Evolutionary conservation across 2,888 invertebrate genomes (phyloP), one percentile per base, ranked within the genome.

Genomic region (Nysson spinosus): DNA sequence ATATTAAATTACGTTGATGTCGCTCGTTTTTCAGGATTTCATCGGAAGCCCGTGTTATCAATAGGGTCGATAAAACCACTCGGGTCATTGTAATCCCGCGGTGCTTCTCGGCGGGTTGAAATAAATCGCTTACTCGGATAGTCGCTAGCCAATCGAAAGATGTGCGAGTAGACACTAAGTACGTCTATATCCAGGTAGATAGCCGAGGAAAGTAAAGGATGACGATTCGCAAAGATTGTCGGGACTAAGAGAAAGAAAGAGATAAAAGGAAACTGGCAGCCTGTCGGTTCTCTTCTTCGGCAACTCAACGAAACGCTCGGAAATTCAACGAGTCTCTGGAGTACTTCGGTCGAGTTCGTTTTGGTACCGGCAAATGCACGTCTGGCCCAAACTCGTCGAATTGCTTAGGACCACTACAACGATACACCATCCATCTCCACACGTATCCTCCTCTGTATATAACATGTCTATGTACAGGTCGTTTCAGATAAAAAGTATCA

Each of bases 301-400:
- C 9, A 51, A 44, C 40, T 22, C 49, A 9, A 58, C 44, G 50
- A 42, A 50, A 54, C 42, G 50, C 30, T 58, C 39, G 30, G 62
- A 66, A 66, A 71, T 63, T 71, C 66, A 63, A 68, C 56, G 54
- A 60, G 34, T 56, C 62, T 62, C 57, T 30, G 6, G 55, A 55
- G 62, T 46, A 55, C 67, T 54, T 26, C n/a, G 57, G 37, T 50
- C 40, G 68, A 51, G 49, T 50, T 64, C 37, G 52, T 9, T 54
- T 57, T 47, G 17, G 34, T 24, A 44, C 22, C 35, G 50, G 24
- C 24, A 17, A 57, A 50, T 39, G 32, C 46, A 14, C 24, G 49
- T 46, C 20, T 19, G 40, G 50, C 12, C 50, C 54, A 54, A 44
- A 51, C 26, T 14, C 17, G 28, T 30, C 16, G 22, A 50, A 32